Evolutionary conservation across 30 jellyfish, hydroid and myxozoan species (phyloP), one percentile per base, ranked within the genome.

Genomic region (Clytia hemisphaerica): DNA sequence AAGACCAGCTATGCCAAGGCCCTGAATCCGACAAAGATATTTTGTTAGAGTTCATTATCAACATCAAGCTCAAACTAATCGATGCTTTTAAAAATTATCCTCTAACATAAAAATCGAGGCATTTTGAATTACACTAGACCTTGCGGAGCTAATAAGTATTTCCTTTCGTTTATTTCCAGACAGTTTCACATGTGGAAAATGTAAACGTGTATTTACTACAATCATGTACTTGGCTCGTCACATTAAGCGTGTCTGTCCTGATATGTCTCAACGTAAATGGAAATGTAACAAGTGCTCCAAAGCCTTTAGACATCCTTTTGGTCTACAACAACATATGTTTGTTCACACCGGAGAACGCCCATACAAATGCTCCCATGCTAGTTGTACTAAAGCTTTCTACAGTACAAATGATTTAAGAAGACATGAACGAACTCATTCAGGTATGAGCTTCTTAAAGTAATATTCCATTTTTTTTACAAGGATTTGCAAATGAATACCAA

Each of bases 261-360:
- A 88, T 73, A 88, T 88, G 97, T 46, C 90, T 19, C 78, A 55
- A 16, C 85, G 97, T 35, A 88, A 88, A 44, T 88, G 97, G 97
- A 88, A 75, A 65, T 88, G 97, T 45, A 93, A 88, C 33, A 85
- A 89, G 2, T 88, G 97, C 60, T 88, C 76, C 31, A 88, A 88
- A 55, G 97, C 97, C 14, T 88, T 88, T 45, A 79, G 97, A 21
- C 97, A 88, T 40, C 97, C 97, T n/a, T 88, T 88, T 60, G 97
- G 97, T 0, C 51, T 88, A 44, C 97, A 88, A 53, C 97, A 88
- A 61, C 97, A 88, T 44, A 59, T 88, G 1, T 88, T 62, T 60
- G 80, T 94, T 0, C 97, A 88, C 76, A 88, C 97, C 0, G 97
- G 97, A 32, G 94, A 88, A 36, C 77, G 97, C 16, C 97, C 97